Conservation (phyloP, 2,113 vertebrate genomes). For the Progne subis region DNA sequence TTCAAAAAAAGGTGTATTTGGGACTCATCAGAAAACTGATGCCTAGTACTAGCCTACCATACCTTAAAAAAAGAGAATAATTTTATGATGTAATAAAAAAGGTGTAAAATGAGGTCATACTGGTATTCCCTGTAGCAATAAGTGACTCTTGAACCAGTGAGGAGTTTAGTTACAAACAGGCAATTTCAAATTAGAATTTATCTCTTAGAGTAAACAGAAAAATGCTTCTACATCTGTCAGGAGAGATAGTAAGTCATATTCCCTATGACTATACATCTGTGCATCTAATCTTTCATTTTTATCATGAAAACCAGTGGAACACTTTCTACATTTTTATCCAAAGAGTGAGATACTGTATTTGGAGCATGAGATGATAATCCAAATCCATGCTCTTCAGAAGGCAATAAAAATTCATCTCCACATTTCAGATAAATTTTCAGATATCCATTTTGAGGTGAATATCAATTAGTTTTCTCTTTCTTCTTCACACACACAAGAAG, state of each 20-base stretch:
- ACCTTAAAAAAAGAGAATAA: neutral
- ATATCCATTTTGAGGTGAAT: neutral
- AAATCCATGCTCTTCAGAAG: neutral
- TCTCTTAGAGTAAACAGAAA: neutral
- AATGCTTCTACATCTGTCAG: neutral
- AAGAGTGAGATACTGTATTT: neutral
- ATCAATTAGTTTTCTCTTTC: neutral
- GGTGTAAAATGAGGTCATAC: fast-evolving
- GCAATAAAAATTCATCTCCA: neutral
- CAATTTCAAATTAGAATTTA: neutral
- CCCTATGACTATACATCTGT: neutral
- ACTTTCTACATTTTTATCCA: neutral
- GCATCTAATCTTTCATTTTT: neutral
- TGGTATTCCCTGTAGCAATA: fast-evolving
- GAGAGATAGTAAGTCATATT: too few relatives aligned
- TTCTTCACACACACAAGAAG: neutral
- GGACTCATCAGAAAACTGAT: fast-evolving
- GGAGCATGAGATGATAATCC: neutral
- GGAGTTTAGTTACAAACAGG: neutral
- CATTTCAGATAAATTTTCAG: neutral
- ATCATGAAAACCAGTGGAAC: neutral
- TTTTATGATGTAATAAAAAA: neutral
- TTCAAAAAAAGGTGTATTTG: neutral
- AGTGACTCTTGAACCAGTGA: neutral
- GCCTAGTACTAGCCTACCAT: fast-evolving